Base-by-base conservation (phyloP, 1,140 invertebrate species). In the Drosophila bocki region DNA sequence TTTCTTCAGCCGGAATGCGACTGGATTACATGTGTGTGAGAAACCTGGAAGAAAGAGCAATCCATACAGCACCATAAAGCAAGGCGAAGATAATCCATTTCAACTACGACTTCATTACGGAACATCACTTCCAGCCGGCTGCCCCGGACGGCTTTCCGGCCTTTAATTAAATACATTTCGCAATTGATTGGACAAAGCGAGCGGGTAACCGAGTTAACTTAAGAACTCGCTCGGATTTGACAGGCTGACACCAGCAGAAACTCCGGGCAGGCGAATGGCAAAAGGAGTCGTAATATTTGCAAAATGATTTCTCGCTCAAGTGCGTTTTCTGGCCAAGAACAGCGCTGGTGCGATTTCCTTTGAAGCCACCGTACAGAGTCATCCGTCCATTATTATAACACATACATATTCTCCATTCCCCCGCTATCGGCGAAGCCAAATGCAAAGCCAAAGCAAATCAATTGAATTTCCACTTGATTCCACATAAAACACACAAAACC, bases 391-490 rank as follows among this genome's bases (percentile, higher is more conserved):
- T 88, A 88, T 83, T 58, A 79, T 74, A 74, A 77, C 60, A 70
- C 63, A 60, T 65, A 68, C 15, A 35, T 69, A 29, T 29, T 29
- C 26, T n/a, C 7, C 68, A 29, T 45, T 45, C 54, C 57, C 69
- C 65, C 45, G 45, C 42, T 17, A 42, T 41, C 41, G 62, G 59
- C 35, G 44, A 50, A 42, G 47, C 65, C 58, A 32, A 67, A 75
- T 72, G 63, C 60, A 75, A 78, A 85, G 82, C 82, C 75, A 88
- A 80, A 90, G 70, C 85, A 85, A 88, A 88, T 90, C 85, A 88
- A 90, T 88, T 85, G 81, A 85, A 85, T 91, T 88, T 88, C 86
- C 86, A 88, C 78, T 85, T 91, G 85, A 88, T 79, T 88, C 86
- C 74, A 85, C 85, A 82, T 75, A 88, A 82, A 90, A 80, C 65